Conservation (phyloP, 2,797 vertebrate genomes). For the Arctocebus calabarensis region DNA sequence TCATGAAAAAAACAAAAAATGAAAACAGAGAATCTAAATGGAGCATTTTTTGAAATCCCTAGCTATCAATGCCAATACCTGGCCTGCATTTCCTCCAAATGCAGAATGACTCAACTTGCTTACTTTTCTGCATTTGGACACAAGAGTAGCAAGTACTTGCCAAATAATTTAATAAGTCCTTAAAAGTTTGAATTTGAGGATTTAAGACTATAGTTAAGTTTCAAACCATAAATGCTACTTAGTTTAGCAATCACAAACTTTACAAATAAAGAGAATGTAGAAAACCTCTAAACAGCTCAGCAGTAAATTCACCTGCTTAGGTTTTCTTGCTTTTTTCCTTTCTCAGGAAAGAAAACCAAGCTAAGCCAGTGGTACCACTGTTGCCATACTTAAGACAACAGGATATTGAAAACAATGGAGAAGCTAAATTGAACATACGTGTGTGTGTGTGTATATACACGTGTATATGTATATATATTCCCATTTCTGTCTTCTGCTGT, state of each 20-base stretch:
- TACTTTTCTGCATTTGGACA: slow-evolving; percentile 63
- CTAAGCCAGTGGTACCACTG: background rate
- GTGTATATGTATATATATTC: background rate
- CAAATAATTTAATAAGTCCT: slow-evolving; percentile 73
- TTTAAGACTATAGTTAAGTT: slow-evolving; percentile 75
- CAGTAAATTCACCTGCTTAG: slow-evolving; percentile 2
- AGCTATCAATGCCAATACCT: background rate
- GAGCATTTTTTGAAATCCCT: slow-evolving; percentile 10
- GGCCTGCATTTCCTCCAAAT: background rate
- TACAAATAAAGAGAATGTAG: background rate
- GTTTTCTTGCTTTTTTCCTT: background rate
- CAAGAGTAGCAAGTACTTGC: slow-evolving; percentile 54
- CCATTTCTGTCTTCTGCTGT: background rate
- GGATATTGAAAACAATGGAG: background rate
- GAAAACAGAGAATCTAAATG: background rate
- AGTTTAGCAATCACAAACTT: slow-evolving; percentile 70
- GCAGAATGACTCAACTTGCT: background rate
- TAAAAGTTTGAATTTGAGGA: slow-evolving; percentile 69
- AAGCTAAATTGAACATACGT: background rate
- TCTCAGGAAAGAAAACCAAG: background rate
- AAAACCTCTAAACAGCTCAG: slow-evolving; percentile 10
- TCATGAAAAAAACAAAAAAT: background rate
- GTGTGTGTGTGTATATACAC: too few relatives aligned
- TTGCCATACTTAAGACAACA: slow-evolving; percentile 6
- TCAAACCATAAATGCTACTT: slow-evolving; percentile 65